Percentiles rank a stretch among this genome's conserved stretches.
Conservation (phyloP, 1,140 invertebrate genomes). For the roundworm (Caenorhabditis elegans) region WBcel235 BX284604.4:9863501-9864000, state of each 20-base stretch:
- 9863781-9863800: background rate
- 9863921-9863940: background rate
- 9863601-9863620: background rate
- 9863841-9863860: background rate
- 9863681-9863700: too few relatives aligned
- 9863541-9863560: conserved; percentile 26
- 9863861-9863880: background rate
- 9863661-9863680: too few relatives aligned
- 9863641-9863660: too few relatives aligned
- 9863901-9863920: background rate
- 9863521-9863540: conserved; percentile 31
- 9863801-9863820: background rate
- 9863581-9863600: conserved; percentile 32
- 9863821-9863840: background rate
- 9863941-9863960: background rate
- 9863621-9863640: too few relatives aligned
- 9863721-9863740: too few relatives aligned
- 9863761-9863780: too few relatives aligned
- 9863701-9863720: too few relatives aligned
- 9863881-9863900: conserved; percentile 14
- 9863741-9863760: too few relatives aligned
- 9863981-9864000: background rate
- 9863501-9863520: conserved; percentile 30
- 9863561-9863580: conserved; percentile 38
- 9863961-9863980: background rate